A percentile compares a stretch with the other conserved stretches of the same genome.
Evolutionary conservation across 2,113 vertebrate genomes (phyloP).

Genomic region (Indicator maculatus): DNA sequence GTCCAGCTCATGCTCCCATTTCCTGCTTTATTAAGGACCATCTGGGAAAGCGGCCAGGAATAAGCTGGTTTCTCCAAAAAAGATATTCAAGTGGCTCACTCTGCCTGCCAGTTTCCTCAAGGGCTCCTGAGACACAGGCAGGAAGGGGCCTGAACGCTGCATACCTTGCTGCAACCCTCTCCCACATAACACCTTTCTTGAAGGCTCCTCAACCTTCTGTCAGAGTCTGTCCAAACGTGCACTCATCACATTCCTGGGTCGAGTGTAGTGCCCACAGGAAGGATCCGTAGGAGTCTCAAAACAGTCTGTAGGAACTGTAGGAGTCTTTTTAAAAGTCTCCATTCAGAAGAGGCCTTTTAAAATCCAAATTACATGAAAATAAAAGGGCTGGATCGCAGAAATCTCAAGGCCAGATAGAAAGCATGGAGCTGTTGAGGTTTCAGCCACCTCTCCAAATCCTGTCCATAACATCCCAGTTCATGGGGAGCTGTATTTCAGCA

Average conservation of each 20-base stretch:
- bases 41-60: constrained; percentile 36
- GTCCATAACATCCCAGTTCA: background rate
- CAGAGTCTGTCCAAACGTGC: background rate
- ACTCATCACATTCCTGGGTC: background rate
- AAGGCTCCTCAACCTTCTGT: background rate
- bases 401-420: background rate
- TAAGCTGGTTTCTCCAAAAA: constrained; percentile 30
- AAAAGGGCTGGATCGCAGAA: background rate
- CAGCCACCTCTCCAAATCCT: background rate
- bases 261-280: background rate
- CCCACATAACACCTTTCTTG: background rate
- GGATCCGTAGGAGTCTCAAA: background rate
- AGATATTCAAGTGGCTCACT: constrained; percentile 1
- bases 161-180: background rate
- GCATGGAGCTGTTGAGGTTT: background rate
- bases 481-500: background rate
- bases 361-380: background rate
- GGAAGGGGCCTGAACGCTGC: background rate
- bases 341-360: background rate
- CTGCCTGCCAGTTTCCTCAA: background rate
- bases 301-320: too few species aligned
- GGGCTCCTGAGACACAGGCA: background rate
- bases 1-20: background rate
- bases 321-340: background rate
- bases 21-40: background rate